Evolutionary conservation across 1,140 invertebrate species (phyloP).

Genomic region (Hylaeus anthracinus): DNA sequence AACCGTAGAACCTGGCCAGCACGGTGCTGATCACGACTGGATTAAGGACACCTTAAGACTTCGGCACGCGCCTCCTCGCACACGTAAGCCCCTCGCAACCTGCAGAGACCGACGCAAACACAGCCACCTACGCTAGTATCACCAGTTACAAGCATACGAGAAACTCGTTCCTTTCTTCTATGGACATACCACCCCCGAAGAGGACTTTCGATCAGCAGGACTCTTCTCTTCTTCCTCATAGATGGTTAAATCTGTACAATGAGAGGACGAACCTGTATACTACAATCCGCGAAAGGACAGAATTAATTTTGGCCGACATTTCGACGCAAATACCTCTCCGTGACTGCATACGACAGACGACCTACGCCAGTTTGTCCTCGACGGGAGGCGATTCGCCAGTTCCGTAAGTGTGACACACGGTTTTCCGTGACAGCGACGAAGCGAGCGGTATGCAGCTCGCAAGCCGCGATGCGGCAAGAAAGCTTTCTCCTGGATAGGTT

Average conservation of each 20-base stretch:
- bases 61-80: constrained; percentile 55
- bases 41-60: constrained; percentile 65
- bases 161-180: too few species aligned
- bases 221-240: too few species aligned
- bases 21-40: constrained; percentile 57
- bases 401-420: constrained; percentile 36
- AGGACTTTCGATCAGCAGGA: too few species aligned
- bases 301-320: too few species aligned
- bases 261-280: too few species aligned
- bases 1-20: constrained; percentile 43
- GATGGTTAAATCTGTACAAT: too few species aligned
- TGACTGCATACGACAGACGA: constrained; percentile 45
- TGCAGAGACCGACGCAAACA: constrained; percentile 9
- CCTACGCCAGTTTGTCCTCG: constrained; percentile 36
- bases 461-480: constrained; percentile 50
- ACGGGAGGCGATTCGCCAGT: constrained; percentile 4
- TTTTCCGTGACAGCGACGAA: constrained; percentile 34
- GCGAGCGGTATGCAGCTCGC: constrained; percentile 16
- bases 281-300: too few species aligned
- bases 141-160: too few species aligned
- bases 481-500: constrained; percentile 60
- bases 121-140: neutral
- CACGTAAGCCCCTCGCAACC: constrained; percentile 47
- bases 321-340: too few species aligned
- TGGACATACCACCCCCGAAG: neutral